Conservation (phyloP, 1,140 invertebrate genomes). For the Daktulosphaira vitifoliae region DNA sequence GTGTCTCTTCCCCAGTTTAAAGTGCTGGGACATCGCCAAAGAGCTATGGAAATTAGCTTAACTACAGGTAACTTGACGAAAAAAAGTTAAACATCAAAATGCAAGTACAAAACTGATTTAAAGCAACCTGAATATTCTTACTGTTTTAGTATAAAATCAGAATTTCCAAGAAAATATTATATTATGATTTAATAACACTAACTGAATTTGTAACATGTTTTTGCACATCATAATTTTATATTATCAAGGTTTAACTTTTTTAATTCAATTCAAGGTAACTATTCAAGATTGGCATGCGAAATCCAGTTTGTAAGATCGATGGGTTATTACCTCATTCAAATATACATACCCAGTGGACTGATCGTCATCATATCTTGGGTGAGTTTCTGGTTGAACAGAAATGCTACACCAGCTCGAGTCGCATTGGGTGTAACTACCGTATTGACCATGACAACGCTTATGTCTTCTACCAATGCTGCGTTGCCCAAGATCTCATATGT, state of each 20-base stretch:
- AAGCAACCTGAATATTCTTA: too few species aligned
- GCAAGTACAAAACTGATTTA: too few species aligned
- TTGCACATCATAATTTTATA: too few species aligned
- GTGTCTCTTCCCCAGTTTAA: conserved; percentile 91
- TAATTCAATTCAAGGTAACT: conserved; percentile 74
- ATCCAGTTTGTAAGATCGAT: conserved; percentile 95
- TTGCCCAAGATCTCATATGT: conserved; percentile 96
- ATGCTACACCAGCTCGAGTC: conserved; percentile 90
- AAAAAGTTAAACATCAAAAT: too few species aligned
- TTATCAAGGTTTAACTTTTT: too few species aligned
- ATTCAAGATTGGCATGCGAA: conserved; percentile 90
- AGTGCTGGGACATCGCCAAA: conserved; percentile 77
- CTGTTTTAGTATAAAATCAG: too few species aligned
- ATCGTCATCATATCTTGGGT: conserved; percentile 99
- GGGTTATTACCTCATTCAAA: conserved; percentile 98
- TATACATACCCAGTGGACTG: conserved; percentile 94
- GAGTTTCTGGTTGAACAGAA: conserved; percentile 87
- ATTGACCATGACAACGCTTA: conserved; percentile 95
- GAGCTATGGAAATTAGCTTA: conserved; percentile 80
- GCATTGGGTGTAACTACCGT: conserved; percentile 92
- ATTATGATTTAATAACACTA: too few species aligned
- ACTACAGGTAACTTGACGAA: conserved; percentile 65
- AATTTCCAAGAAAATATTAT: too few species aligned
- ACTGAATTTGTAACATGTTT: too few species aligned
- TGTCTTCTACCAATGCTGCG: conserved; percentile 94